A percentile compares a stretch with the other conserved stretches of the same genome.
phyloP scores from a whole-genome alignment of 2,113 vertebrate genomes.

The Otocyon megalotis region DNA sequence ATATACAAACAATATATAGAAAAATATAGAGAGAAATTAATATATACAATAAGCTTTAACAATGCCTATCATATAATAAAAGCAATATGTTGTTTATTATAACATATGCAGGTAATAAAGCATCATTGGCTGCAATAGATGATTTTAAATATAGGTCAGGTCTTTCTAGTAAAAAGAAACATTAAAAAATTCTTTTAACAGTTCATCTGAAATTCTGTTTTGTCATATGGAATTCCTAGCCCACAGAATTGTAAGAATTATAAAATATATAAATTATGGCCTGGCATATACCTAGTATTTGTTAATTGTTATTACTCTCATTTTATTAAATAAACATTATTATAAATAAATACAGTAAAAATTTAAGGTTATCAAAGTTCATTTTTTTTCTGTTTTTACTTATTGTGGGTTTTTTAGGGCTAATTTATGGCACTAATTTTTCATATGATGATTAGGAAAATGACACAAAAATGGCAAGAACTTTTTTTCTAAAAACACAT shows the following conservation, averaged over 20 bases:
- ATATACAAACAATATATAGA: neutral
- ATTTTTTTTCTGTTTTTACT: neutral
- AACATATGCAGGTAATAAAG: neutral
- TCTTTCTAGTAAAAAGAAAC: neutral
- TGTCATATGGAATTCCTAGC: neutral
- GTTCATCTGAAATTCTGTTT: neutral
- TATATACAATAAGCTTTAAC: neutral
- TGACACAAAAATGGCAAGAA: neutral
- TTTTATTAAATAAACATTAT: neutral
- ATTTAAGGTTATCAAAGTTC: neutral
- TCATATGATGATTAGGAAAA: neutral
- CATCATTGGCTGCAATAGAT: neutral
- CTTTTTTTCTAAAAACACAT: neutral
- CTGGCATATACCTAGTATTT: neutral
- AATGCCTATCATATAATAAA: neutral
- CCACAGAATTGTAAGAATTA: neutral
- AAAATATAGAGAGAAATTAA: neutral
- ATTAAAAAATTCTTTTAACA: neutral
- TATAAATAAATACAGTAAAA: neutral
- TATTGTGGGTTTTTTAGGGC: neutral
- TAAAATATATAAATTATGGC: neutral
- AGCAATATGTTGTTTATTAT: neutral
- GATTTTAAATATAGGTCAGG: neutral
- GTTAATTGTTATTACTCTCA: neutral
- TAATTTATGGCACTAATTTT: neutral